Evolutionary conservation across 2,888 invertebrate species (phyloP), one percentile per base, ranked within the genome.

Genomic region (Nymphalis polychloros): DNA sequence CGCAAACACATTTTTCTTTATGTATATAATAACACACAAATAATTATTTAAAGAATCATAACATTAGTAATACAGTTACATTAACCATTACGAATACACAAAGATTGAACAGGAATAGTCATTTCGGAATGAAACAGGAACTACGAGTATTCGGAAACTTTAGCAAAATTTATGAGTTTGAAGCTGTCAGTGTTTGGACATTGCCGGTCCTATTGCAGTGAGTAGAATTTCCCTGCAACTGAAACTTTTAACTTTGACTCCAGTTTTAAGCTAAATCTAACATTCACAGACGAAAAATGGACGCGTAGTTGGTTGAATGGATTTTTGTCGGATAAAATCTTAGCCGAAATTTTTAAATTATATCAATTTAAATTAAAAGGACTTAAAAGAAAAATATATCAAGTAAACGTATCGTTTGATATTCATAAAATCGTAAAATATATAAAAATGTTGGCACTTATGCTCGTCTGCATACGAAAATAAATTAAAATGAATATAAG

Each of bases 121-220:
- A 53, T 53, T 27, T 53, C 53, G 27, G 53, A 17, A 55, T n/a
- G 53, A 27, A 55, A 55, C 17, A 31, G 53, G 27, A 55, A 31
- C 53, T n/a, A 13, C 41, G 41, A 41, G 41, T 13, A 31, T 31
- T 55, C 53, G 53, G 53, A 55, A 55, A 55, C 53, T 55, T 55
- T 27, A 31, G 53, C 31, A 55, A 27, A 55, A 55, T 55, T 55
- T 55, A 55, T 55, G 53, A 55, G 53, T 55, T 55, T 55, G 53
- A 31, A 27, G 27, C 53, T 31, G 53, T 55, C 53, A 55, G 27
- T 55, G 53, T 55, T 53, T 27, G 53, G 27, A 55, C 27, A 23
- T 31, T 31, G 27, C 23, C 31, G 31, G 27, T 55, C 16, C 53
- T 55, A 55, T 55, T 17, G 53, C 53, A 55, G 53, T n/a, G 53